Percentiles rank a stretch among this genome's conserved stretches.
Conservation (phyloP, 2,888 invertebrate species). For the Mesochorus sp. region DNA sequence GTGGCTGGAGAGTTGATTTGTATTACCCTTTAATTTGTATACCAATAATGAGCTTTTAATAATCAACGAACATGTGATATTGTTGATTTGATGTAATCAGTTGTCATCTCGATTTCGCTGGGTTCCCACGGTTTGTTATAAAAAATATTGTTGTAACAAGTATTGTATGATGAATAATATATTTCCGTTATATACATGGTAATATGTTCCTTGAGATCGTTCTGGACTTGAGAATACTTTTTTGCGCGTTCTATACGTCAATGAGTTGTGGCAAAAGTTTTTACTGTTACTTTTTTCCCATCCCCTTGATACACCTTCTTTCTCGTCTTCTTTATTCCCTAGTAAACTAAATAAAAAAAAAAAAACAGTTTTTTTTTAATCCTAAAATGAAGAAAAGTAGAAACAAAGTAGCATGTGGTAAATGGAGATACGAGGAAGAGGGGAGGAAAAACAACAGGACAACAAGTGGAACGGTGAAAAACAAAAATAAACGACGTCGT, state of each 20-base stretch:
- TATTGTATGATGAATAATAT: too few species aligned
- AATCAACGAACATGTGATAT: too few species aligned
- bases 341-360: not conserved
- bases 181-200: not conserved
- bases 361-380: constrained; percentile 7
- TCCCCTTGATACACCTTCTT: not conserved
- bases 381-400: constrained; percentile 28
- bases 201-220: not conserved
- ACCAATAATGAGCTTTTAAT: too few species aligned
- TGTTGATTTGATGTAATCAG: too few species aligned
- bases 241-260: constrained; percentile 13
- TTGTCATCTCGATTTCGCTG: too few species aligned
- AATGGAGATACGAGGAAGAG: not conserved
- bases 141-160: too few species aligned
- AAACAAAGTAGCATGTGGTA: not conserved
- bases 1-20: too few species aligned
- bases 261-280: constrained; percentile 28
- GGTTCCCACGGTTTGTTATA: too few species aligned
- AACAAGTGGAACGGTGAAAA: constrained; percentile 31
- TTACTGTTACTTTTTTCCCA: not conserved
- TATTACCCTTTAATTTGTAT: too few species aligned
- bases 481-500: constrained; percentile 9
- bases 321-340: not conserved
- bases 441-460: constrained; percentile 21
- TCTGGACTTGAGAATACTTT: constrained; percentile 22